A percentile compares a stretch with the other conserved stretches of the same genome.
phyloP scores from a whole-genome alignment of 2,888 invertebrate species.

The Sinohyriopsis cumingii region DNA sequence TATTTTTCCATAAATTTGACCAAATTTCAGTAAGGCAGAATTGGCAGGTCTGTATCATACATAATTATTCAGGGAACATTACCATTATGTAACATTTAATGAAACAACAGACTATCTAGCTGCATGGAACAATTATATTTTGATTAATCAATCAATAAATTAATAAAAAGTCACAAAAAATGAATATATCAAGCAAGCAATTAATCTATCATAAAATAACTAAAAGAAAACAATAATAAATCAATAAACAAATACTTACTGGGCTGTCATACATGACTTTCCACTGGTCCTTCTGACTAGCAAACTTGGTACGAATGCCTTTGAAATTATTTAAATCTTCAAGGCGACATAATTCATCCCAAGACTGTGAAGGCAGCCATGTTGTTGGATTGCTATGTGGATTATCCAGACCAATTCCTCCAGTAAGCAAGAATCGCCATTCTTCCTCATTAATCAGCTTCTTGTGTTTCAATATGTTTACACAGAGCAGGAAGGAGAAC shows the following conservation, averaged over 20 bases:
- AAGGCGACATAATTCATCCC: conserved; percentile 75
- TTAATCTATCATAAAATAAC: too few species aligned
- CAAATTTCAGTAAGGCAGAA: too few species aligned
- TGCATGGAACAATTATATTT: too few species aligned
- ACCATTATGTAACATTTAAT: too few species aligned
- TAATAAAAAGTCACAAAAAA: too few species aligned
- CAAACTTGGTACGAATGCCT: conserved; percentile 69
- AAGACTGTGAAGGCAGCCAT: conserved; percentile 85
- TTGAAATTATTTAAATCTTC: conserved; percentile 67
- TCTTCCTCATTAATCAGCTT: conserved; percentile 76
- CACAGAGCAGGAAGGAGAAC: conserved; percentile 73
- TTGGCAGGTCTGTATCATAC: too few species aligned
- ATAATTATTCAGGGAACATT: too few species aligned
- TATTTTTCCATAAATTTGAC: too few species aligned
- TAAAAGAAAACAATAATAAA: too few species aligned
- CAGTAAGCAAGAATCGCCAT: conserved; percentile 91
- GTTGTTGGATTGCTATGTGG: conserved; percentile 83
- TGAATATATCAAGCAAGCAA: too few species aligned
- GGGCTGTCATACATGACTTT: conserved; percentile 81
- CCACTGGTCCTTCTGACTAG: conserved; percentile 69
- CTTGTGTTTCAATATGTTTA: conserved; percentile 72
- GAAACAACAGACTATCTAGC: too few species aligned
- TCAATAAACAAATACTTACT: conserved; percentile 73
- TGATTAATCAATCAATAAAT: too few species aligned
- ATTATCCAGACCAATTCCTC: conserved; percentile 87